These are phyloP conservation scores for Coleophora flavipennella DNA, from an alignment of 2,888 invertebrate species.

Conservation along the genomic window DNA sequence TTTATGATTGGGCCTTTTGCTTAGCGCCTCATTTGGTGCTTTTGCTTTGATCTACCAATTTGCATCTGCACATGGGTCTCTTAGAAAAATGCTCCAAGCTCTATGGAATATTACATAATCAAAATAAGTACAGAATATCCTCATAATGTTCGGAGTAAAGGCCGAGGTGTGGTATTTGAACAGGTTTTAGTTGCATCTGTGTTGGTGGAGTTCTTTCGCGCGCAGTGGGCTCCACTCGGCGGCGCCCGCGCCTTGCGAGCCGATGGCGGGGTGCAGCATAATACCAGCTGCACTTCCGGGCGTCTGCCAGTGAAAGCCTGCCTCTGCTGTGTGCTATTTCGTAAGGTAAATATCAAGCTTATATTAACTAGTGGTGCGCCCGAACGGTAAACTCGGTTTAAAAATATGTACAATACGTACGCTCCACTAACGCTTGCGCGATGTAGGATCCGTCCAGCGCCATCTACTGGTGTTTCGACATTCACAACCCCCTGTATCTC, in stretches of 20 bases:
- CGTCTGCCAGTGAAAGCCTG: slow-evolving; percentile 27
- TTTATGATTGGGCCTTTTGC: background rate
- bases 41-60: background rate
- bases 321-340: slow-evolving; percentile 8
- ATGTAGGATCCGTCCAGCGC: too few species aligned
- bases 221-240: background rate
- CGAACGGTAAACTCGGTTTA: too few species aligned
- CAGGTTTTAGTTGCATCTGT: background rate
- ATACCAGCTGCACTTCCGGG: slow-evolving; percentile 12
- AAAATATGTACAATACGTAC: too few species aligned
- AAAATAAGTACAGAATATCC: too few species aligned
- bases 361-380: too few species aligned
- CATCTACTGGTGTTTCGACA: too few species aligned
- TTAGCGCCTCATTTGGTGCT: background rate
- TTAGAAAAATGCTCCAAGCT: too few species aligned
- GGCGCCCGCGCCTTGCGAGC: background rate
- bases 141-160: too few species aligned
- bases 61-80: background rate
- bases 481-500: too few species aligned
- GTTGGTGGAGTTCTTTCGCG: background rate
- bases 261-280: slow-evolving; percentile 16
- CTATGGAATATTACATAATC: too few species aligned
- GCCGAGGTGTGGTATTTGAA: background rate
- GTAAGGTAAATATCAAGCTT: slow-evolving; percentile 21
- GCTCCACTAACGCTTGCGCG: too few species aligned